Evolutionary conservation across 1,140 invertebrate species (phyloP), one percentile per base, ranked within the genome.

Genomic region (Mylabris phalerata): DNA sequence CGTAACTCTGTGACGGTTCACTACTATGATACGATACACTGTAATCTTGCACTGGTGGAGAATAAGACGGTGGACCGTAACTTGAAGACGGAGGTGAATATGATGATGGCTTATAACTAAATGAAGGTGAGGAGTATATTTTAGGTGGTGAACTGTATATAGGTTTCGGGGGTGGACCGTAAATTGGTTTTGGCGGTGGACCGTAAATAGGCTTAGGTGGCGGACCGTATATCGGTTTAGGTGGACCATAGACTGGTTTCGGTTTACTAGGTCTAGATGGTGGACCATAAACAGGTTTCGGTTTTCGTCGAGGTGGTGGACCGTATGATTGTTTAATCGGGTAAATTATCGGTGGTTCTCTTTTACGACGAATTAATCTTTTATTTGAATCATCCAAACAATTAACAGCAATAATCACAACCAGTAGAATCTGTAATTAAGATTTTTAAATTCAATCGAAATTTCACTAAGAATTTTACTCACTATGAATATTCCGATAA

Each of bases 311-410:
- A 11, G 48, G 45, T 3, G 55, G 60, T 3, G 60, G 44, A 32
- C 60, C 49, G 40, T 62, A 62, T 3, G 57, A 59, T 32, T 50
- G 50, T 26, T 60, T 60, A n/a, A 50, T 47, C 10, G 59, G 49
- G n/a, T 38, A 45, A 13, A 46, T 46, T 10, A 46, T 11, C 3
- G 51, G 51, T 4, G 51, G 51, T 54, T 54, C 51, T 19, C 51
- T 19, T 54, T 32, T 44, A 9, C 7, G 5, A 5, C 51, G 42
- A 11, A 43, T 52, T 5, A 25, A 26, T 32, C 4, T 32, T 32
- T 32, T 7, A 5, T 32, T 32, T 32, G 32, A 32, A 5, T 5
- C 32, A 5, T 32, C 32, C 32, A 32, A 32, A 32, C 32, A 32
- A 32, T 32, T 32, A 4, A 32, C 4, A 32, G 4, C 32, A 32